Percentiles rank a stretch among this genome's conserved stretches.
Evolutionary conservation across 2,113 vertebrate species (phyloP).

Genomic region (Alaudala cheleensis): DNA sequence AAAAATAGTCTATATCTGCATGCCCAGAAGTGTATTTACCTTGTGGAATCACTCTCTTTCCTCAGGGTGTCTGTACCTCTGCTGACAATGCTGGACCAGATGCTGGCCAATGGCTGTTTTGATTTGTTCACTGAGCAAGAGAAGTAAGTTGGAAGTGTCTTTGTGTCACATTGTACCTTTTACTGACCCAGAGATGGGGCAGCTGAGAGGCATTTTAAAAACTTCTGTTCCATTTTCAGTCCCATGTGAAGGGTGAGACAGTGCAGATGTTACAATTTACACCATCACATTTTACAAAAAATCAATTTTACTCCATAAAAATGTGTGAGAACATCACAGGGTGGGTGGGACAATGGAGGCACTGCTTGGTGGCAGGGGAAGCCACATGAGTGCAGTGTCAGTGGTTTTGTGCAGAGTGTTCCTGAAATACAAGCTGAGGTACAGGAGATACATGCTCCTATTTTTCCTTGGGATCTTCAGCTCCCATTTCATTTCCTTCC

Average conservation of each 20-base stretch:
- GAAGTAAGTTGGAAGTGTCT: constrained; percentile 75
- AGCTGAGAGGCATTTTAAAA: too few relatives aligned
- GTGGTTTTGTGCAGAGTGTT: neutral
- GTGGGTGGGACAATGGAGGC: neutral
- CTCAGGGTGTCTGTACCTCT: constrained; percentile 89
- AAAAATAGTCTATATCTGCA: neutral
- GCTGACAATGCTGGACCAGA: constrained; percentile 89
- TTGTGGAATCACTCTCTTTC: neutral
- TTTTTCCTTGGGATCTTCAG: neutral
- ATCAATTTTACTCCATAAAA: neutral
- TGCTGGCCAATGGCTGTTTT: constrained; percentile 87
- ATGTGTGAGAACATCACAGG: neutral
- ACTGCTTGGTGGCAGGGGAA: neutral
- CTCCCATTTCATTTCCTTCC: neutral
- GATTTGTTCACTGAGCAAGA: constrained; percentile 81
- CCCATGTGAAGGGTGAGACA: too few relatives aligned
- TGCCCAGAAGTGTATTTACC: neutral
- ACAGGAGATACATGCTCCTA: rapidly evolving
- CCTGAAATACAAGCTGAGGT: neutral
- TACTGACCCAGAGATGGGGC: too few relatives aligned
- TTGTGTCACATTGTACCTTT: neutral
- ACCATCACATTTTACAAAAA: too few relatives aligned
- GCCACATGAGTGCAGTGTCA: neutral
- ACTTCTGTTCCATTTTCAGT: too few relatives aligned
- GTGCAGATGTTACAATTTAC: too few relatives aligned